Percentiles rank a stretch among this genome's conserved stretches.
Conservation (phyloP, 2,113 vertebrate genomes). For the Tor tambroides region DNA sequence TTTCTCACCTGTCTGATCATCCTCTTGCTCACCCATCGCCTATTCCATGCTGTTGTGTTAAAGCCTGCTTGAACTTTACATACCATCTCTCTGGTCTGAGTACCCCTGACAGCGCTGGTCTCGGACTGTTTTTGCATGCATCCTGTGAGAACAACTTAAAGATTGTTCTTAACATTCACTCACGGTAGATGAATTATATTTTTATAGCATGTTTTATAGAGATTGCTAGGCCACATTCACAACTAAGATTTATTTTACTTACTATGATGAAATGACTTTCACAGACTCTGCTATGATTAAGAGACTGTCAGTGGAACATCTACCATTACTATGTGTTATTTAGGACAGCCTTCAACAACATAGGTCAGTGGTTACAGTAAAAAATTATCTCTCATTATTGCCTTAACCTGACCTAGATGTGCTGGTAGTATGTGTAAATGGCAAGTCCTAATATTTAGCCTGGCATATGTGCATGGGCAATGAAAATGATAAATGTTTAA, state of each 20-base stretch:
- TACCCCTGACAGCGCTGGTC: no score
- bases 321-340: not conserved
- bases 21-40: no score
- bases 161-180: not conserved
- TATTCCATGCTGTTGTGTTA: no score
- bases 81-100: no score
- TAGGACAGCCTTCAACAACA: not conserved
- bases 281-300: not conserved
- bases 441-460: not conserved
- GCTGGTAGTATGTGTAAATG: not conserved
- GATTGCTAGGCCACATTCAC: not conserved
- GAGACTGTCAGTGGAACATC: not conserved
- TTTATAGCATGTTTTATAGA: not conserved
- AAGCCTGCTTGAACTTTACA: no score
- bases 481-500: conserved; percentile 43
- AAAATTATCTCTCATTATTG: not conserved
- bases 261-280: not conserved
- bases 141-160: not conserved
- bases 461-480: not conserved
- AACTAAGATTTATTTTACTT: not conserved
- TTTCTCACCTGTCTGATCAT: no score
- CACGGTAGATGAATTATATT: not conserved
- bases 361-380: conserved; percentile 35
- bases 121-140: no score
- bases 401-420: conserved; percentile 20